Conservation (phyloP, 2,888 invertebrate genomes). For the Tiliacea citrago region DNA sequence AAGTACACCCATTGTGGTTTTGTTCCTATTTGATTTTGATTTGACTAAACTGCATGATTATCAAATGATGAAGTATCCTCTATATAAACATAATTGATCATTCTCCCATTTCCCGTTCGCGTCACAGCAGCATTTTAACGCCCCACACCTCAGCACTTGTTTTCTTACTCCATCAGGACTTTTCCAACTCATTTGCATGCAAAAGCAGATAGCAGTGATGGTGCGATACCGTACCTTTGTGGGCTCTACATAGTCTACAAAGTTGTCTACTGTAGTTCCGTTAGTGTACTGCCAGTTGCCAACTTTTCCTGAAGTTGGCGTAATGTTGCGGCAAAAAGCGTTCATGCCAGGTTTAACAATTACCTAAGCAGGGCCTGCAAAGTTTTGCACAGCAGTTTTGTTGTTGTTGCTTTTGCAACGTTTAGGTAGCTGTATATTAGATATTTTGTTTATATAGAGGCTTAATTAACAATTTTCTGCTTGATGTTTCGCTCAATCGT, state of each 20-base stretch:
- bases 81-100: not conserved
- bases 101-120: not conserved
- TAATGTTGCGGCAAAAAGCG: slow-evolving; percentile 89
- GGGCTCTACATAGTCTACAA: slow-evolving; percentile 87
- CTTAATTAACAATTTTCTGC: slow-evolving; percentile 42
- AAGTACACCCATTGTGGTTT: not conserved
- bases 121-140: slow-evolving; percentile 73
- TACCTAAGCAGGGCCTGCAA: slow-evolving; percentile 86
- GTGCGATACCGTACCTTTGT: slow-evolving; percentile 88
- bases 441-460: slow-evolving; percentile 30
- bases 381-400: slow-evolving; percentile 76
- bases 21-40: not conserved
- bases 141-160: slow-evolving; percentile 73
- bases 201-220: slow-evolving; percentile 90
- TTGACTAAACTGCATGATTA: not conserved
- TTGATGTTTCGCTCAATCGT: slow-evolving; percentile 8
- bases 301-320: slow-evolving; percentile 87
- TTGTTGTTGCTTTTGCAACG: slow-evolving; percentile 77
- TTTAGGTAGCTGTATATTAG: slow-evolving; percentile 53
- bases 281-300: slow-evolving; percentile 82
- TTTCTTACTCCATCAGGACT: slow-evolving; percentile 88
- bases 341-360: slow-evolving; percentile 89
- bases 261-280: slow-evolving; percentile 78
- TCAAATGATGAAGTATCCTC: not conserved
- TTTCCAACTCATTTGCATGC: slow-evolving; percentile 91